Evolutionary conservation across 2,888 invertebrate species (phyloP).

Genomic region (Archips xylosteana): DNA sequence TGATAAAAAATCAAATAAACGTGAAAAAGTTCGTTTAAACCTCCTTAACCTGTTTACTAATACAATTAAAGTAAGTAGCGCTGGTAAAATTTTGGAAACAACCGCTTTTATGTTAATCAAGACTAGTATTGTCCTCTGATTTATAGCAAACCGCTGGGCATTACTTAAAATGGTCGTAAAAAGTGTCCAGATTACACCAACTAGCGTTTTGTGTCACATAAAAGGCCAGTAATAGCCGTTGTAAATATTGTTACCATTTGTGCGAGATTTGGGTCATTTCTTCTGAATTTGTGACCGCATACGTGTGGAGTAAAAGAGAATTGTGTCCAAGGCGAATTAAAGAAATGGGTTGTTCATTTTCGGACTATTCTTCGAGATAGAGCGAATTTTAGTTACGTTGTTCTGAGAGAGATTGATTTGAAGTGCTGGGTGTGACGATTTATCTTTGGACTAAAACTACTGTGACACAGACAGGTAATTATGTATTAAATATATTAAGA

Average conservation of each 20-base stretch:
- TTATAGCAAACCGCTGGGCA: slow-evolving; percentile 28
- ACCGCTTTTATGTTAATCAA: slow-evolving; percentile 36
- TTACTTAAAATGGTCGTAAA: slow-evolving; percentile 43
- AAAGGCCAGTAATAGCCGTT: slow-evolving; percentile 39
- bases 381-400: background rate
- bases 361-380: background rate
- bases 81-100: background rate
- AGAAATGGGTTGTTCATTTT: slow-evolving; percentile 9
- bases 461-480: too few species aligned
- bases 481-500: too few species aligned
- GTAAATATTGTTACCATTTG: slow-evolving; percentile 41
- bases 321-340: background rate
- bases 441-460: too few species aligned
- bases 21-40: too few species aligned
- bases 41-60: too few species aligned
- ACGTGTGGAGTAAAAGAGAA: slow-evolving; percentile 2
- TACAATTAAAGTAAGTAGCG: background rate
- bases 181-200: slow-evolving; percentile 42
- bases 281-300: slow-evolving; percentile 35
- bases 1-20: too few species aligned
- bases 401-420: background rate
- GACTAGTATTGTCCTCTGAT: slow-evolving; percentile 38
- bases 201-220: slow-evolving; percentile 43
- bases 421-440: background rate
- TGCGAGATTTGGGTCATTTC: slow-evolving; percentile 37